These are phyloP conservation scores for Mus spicilegus DNA, from an alignment of 2,113 vertebrate species.

Conservation along the genomic window DNA sequence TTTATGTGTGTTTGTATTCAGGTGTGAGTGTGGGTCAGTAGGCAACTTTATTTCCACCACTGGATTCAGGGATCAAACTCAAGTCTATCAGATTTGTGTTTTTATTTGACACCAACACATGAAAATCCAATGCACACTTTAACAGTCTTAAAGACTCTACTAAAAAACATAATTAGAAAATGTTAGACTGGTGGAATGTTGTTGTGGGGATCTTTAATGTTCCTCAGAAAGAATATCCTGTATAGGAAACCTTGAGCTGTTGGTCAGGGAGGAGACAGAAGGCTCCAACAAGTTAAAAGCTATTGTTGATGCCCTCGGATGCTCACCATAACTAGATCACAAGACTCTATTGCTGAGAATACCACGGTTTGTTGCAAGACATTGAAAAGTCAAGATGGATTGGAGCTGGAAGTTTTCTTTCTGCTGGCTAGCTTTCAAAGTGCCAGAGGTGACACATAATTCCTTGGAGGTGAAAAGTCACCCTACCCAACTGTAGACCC, in stretches of 20 bases:
- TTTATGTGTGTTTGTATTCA: neutral
- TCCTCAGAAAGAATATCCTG: neutral
- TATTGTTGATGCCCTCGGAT: neutral
- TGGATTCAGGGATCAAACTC: neutral
- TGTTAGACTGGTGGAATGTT: neutral
- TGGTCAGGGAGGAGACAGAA: neutral
- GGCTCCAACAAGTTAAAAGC: too few species aligned
- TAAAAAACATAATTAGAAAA: neutral
- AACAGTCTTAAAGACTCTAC: neutral
- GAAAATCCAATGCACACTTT: neutral
- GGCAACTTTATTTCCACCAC: neutral
- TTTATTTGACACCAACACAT: neutral
- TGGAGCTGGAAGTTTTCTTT: neutral
- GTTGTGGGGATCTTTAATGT: neutral
- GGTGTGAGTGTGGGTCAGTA: neutral
- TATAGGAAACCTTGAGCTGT: neutral
- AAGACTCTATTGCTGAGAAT: neutral
- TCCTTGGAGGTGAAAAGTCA: neutral
- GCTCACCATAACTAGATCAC: too few species aligned
- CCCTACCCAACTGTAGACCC: neutral
- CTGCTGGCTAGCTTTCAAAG: neutral
- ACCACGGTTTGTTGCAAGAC: neutral
- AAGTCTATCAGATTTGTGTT: neutral
- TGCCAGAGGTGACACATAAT: neutral
- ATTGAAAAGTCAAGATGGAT: neutral